Conservation (phyloP, 2,888 invertebrate genomes). For the Tanytarsus gracilentus region DNA sequence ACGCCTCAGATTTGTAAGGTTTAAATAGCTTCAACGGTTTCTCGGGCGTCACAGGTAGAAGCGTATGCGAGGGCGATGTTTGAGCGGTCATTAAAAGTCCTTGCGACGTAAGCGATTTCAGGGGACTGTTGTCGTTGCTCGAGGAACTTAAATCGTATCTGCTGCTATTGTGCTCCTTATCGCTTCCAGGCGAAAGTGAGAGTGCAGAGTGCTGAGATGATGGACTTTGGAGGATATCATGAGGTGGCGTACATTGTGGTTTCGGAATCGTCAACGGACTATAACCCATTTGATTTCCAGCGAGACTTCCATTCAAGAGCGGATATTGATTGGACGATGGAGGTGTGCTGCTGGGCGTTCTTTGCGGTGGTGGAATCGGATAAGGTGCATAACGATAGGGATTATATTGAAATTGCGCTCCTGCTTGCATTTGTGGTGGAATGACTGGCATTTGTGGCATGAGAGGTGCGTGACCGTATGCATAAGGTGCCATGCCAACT, state of each 20-base stretch:
- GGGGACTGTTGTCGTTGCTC: conserved; percentile 37
- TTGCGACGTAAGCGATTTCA: conserved; percentile 33
- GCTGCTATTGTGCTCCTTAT: conserved; percentile 38
- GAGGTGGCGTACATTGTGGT: conserved; percentile 40
- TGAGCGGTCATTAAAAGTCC: conserved; percentile 38
- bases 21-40: conserved; percentile 25
- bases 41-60: conserved; percentile 33
- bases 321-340: conserved; percentile 17
- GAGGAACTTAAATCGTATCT: conserved; percentile 30
- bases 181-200: conserved; percentile 39
- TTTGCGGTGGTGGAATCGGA: conserved; percentile 44
- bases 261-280: conserved; percentile 36
- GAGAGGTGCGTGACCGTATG: conserved; percentile 48
- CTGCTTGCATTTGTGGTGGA: conserved; percentile 44
- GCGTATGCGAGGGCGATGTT: conserved; percentile 38
- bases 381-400: conserved; percentile 46
- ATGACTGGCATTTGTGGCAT: conserved; percentile 44
- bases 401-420: conserved; percentile 45
- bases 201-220: conserved; percentile 42
- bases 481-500: conserved; percentile 53
- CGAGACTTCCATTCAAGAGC: conserved; percentile 19
- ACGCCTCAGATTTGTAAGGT: conserved; percentile 25
- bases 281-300: conserved; percentile 30
- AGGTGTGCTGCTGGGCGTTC: conserved; percentile 35
- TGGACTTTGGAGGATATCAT: conserved; percentile 41